phyloP scores from a whole-genome alignment of 2,888 invertebrate genomes.

The Nomada ruficornis region DNA sequence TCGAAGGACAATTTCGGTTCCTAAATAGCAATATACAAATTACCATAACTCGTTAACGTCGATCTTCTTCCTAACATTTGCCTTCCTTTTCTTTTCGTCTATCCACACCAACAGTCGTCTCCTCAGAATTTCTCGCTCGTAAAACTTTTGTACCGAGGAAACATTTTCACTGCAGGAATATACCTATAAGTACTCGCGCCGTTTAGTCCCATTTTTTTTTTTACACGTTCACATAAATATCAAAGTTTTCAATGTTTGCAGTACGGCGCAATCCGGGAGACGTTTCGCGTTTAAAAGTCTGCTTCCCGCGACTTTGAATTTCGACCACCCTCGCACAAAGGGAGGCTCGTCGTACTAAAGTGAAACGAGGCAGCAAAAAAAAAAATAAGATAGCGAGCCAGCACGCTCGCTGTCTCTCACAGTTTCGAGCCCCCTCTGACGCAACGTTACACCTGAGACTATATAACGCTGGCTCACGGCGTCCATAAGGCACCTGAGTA shows the following conservation, averaged over 20 bases:
- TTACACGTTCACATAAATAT: neutral
- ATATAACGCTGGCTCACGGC: constrained; percentile 18
- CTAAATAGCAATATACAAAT: neutral
- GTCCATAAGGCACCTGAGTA: neutral
- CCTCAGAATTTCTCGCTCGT: neutral
- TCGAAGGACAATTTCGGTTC: neutral
- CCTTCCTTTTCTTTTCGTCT: too few relatives aligned
- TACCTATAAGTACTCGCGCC: neutral
- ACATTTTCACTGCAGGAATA: neutral
- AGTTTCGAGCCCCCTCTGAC: constrained; percentile 6
- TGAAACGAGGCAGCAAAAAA: neutral
- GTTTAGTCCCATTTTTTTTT: neutral
- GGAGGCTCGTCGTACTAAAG: neutral
- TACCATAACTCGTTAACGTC: constrained; percentile 8
- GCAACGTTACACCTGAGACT: constrained; percentile 19
- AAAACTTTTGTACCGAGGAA: neutral
- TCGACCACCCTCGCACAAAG: neutral
- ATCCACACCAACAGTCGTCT: neutral
- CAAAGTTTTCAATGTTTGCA: neutral
- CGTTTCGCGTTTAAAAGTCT: neutral
- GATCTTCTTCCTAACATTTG: neutral
- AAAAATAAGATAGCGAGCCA: constrained; percentile 4
- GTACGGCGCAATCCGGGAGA: neutral
- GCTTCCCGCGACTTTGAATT: neutral
- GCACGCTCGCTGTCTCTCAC: neutral